A percentile compares a stretch with the other conserved stretches of the same genome.
phyloP scores from a whole-genome alignment of 2,888 invertebrate genomes.

The Podabrus alpinus region DNA sequence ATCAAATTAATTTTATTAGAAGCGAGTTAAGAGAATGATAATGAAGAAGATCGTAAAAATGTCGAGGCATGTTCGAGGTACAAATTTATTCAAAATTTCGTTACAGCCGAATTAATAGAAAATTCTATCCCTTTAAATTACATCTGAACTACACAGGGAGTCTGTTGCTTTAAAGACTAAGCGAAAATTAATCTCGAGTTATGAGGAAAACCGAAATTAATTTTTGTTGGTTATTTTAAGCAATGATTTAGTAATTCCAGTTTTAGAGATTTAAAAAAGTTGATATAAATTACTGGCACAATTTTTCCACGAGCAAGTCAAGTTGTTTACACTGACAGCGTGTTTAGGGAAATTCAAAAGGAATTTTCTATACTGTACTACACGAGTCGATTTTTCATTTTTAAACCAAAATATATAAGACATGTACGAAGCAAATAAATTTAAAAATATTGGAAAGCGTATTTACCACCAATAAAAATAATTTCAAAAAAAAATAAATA shows the following conservation, averaged over 20 bases:
- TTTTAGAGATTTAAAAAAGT: slow-evolving; percentile 2
- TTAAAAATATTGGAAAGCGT: neutral
- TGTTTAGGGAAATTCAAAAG: neutral
- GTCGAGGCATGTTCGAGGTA: neutral
- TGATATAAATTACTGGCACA: slow-evolving; percentile 6
- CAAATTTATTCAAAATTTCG: slow-evolving; percentile 4
- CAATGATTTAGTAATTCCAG: slow-evolving; percentile 8
- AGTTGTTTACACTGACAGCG: neutral
- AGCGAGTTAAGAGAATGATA: neutral
- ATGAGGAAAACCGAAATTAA: slow-evolving; percentile 2
- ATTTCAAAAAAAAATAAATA: no score
- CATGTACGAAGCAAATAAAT: neutral
- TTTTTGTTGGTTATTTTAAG: slow-evolving; percentile 12
- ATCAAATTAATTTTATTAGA: neutral
- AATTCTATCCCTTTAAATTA: slow-evolving; percentile 8
- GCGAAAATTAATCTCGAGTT: slow-evolving; percentile 10
- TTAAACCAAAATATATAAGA: neutral
- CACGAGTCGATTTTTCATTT: neutral
- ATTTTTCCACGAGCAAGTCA: neutral
- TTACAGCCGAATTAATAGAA: slow-evolving; percentile 6
- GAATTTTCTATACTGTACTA: neutral
- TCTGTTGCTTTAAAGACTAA: slow-evolving; percentile 7
- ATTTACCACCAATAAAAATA: neutral
- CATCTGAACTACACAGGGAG: neutral
- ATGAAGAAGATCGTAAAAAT: neutral